Evolutionary conservation across 2,113 vertebrate genomes (phyloP).

Genomic region (Antechinus stuartii): DNA sequence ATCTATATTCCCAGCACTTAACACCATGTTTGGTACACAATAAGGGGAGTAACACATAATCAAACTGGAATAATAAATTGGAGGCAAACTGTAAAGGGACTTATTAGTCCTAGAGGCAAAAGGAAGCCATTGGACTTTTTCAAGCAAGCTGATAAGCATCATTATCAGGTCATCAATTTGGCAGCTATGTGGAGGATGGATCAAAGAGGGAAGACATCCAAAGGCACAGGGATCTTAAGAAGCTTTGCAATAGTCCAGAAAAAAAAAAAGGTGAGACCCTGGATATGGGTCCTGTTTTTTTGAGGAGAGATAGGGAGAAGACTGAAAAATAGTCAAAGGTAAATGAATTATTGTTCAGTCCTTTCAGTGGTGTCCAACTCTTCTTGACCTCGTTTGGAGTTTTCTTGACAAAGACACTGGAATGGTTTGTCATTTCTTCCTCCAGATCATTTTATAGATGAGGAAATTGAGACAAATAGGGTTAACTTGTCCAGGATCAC

Average conservation of each 20-base stretch:
- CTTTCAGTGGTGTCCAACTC: neutral
- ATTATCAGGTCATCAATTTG: neutral
- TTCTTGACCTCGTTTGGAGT: neutral
- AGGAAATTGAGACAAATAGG: neutral
- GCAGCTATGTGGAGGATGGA: neutral
- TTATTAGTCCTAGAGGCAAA: neutral
- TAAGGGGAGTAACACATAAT: neutral
- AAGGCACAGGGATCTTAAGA: neutral
- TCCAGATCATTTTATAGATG: neutral
- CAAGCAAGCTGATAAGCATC: neutral
- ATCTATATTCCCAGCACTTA: neutral
- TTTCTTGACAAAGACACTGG: neutral
- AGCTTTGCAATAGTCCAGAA: neutral
- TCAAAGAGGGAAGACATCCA: neutral
- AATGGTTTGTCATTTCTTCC: neutral
- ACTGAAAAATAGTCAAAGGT: neutral
- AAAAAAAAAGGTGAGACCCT: neutral
- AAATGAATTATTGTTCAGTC: neutral
- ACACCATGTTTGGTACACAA: neutral
- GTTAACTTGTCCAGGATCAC: neutral
- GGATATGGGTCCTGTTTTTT: neutral
- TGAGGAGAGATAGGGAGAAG: neutral
- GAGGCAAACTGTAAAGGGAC: neutral
- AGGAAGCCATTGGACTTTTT: neutral
- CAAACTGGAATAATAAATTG: neutral